Conservation (phyloP, 1,140 invertebrate genomes). For the Polyergus mexicanus region DNA sequence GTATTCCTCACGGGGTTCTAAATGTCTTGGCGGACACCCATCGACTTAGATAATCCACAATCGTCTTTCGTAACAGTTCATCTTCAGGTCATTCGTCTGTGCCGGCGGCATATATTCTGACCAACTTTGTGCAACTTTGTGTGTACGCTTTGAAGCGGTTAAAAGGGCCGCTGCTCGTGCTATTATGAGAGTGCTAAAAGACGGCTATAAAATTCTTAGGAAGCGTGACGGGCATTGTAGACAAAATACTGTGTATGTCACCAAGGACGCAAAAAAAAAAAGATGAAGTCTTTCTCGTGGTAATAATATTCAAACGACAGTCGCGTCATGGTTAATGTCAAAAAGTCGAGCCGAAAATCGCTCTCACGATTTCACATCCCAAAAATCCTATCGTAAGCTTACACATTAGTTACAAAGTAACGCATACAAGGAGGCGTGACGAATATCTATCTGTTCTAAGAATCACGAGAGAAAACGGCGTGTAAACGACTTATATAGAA, state of each 20-base stretch:
- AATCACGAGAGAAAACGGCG: constrained; percentile 19
- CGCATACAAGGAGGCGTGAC: constrained; percentile 19
- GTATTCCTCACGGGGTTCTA: constrained; percentile 46
- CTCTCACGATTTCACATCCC: too few relatives aligned
- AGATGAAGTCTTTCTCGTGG: constrained; percentile 61
- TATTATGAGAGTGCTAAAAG: constrained; percentile 75
- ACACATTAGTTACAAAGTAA: constrained; percentile 37
- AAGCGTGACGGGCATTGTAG: constrained; percentile 77
- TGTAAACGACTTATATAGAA: too few relatives aligned
- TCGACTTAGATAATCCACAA: constrained; percentile 73
- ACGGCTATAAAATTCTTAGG: constrained; percentile 80
- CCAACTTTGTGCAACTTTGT: constrained; percentile 75
- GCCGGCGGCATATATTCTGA: constrained; percentile 46
- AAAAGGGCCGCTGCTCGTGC: constrained; percentile 69
- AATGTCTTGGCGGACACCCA: constrained; percentile 46
- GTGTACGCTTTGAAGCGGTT: constrained; percentile 64
- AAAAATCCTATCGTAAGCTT: constrained; percentile 11
- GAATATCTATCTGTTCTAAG: constrained; percentile 67
- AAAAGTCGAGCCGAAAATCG: constrained; percentile 39
- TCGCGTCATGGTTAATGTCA: constrained; percentile 69
- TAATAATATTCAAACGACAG: constrained; percentile 52
- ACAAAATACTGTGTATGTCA: constrained; percentile 74
- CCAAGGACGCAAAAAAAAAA: constrained; percentile 6
- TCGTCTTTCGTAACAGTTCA: constrained; percentile 46
- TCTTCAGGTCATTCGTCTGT: not conserved